These are phyloP conservation scores for Parapsyche elsis DNA, from an alignment of 1,140 invertebrate genomes.

Conservation along the genomic window DNA sequence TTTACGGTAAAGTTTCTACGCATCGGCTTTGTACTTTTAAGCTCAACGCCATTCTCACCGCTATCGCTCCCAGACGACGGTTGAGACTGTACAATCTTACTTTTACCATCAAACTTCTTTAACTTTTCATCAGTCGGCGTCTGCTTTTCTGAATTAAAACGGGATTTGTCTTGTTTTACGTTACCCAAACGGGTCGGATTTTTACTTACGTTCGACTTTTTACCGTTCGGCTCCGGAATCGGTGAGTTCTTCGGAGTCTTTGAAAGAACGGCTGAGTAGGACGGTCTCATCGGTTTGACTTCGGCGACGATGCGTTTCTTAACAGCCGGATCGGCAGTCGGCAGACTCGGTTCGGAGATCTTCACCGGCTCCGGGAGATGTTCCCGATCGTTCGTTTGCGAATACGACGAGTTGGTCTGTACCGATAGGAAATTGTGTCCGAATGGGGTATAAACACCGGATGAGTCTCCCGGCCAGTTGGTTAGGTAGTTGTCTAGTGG, in stretches of 20 bases:
- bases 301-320: constrained; percentile 83
- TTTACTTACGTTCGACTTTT: constrained; percentile 63
- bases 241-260: constrained; percentile 69
- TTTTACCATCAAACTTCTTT: constrained; percentile 58
- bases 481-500: constrained; percentile 76
- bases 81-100: constrained; percentile 43
- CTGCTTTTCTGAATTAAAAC: constrained; percentile 59
- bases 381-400: constrained; percentile 32
- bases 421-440: constrained; percentile 66
- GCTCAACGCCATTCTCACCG: constrained; percentile 62
- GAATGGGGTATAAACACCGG: constrained; percentile 84
- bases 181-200: constrained; percentile 60
- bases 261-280: constrained; percentile 83
- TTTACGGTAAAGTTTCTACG: constrained; percentile 66
- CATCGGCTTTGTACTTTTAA: constrained; percentile 59
- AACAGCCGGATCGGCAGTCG: constrained; percentile 61
- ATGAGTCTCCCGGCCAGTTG: constrained; percentile 85
- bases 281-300: constrained; percentile 85
- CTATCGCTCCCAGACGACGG: constrained; percentile 67
- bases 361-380: constrained; percentile 57
- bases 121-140: constrained; percentile 60
- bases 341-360: constrained; percentile 56
- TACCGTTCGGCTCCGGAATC: constrained; percentile 56
- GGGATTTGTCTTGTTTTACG: constrained; percentile 59
- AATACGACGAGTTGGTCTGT: constrained; percentile 41